Evolutionary conservation across 2,888 invertebrate species (phyloP).

Genomic region (Tinea pellionella): DNA sequence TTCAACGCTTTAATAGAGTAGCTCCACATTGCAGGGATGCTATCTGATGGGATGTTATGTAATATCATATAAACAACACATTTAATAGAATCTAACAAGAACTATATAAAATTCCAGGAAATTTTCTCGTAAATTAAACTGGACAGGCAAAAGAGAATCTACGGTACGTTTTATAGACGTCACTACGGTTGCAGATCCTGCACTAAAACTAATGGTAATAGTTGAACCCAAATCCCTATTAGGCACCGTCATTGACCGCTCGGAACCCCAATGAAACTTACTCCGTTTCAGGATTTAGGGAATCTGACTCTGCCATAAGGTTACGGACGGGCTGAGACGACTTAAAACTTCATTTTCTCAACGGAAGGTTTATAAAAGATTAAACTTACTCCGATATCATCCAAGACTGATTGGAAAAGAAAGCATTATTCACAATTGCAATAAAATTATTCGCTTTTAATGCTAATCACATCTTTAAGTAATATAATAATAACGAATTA

Average conservation of each 20-base stretch:
- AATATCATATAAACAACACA: too few relatives aligned
- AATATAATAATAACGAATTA: background rate
- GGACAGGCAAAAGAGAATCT: background rate
- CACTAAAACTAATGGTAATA: conserved; percentile 43
- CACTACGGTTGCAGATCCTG: conserved; percentile 5
- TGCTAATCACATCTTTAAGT: conserved; percentile 30
- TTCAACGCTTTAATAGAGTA: conserved; percentile 23
- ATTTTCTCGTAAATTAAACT: background rate
- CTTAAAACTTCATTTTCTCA: conserved; percentile 22
- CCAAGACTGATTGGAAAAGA: conserved; percentile 19
- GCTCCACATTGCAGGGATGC: conserved; percentile 11
- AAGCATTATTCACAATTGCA: background rate
- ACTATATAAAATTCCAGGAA: background rate
- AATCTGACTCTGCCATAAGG: conserved; percentile 23
- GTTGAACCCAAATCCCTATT: conserved; percentile 37
- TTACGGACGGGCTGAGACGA: conserved; percentile 16
- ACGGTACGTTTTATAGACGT: background rate
- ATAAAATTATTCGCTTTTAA: conserved; percentile 19
- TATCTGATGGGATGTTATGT: background rate
- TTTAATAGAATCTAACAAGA: too few relatives aligned
- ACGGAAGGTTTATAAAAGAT: conserved; percentile 22
- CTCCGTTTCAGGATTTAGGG: conserved; percentile 28
- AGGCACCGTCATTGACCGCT: conserved; percentile 33
- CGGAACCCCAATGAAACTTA: conserved; percentile 29
- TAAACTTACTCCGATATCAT: conserved; percentile 19